phyloP scores from a whole-genome alignment of 2,797 vertebrate genomes.

The Halcyon leucocephala region DNA sequence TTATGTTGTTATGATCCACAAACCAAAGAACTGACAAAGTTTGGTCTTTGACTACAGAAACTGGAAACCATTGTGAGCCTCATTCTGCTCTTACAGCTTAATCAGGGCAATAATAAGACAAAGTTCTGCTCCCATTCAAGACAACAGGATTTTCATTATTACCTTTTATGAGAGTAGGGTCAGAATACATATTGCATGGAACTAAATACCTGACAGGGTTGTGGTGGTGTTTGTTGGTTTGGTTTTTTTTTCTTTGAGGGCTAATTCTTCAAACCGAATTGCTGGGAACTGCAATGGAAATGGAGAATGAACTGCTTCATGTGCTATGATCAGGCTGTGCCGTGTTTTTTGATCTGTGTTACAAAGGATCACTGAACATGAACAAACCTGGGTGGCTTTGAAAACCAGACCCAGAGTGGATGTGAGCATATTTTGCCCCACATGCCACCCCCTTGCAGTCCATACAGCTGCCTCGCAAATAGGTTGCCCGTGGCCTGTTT shows the following conservation, averaged over 20 bases:
- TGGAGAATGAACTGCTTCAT: neutral
- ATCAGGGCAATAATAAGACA: neutral
- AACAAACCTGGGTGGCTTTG: conserved; percentile 27
- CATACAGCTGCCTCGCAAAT: conserved; percentile 11
- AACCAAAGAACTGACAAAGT: conserved; percentile 21
- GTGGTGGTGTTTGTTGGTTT: neutral
- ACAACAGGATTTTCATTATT: neutral
- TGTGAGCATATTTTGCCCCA: conserved; percentile 17
- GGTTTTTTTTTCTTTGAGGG: neutral
- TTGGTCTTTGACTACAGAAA: neutral
- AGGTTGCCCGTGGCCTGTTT: neutral
- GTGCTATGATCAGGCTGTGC: neutral
- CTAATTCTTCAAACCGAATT: neutral
- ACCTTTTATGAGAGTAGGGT: neutral
- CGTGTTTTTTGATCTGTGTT: conserved; percentile 24
- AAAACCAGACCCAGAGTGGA: neutral
- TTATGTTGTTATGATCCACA: neutral
- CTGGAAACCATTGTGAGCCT: neutral
- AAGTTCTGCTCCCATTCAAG: neutral
- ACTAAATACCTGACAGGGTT: neutral
- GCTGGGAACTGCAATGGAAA: neutral
- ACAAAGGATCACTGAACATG: conserved; percentile 8
- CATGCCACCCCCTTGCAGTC: conserved; percentile 9
- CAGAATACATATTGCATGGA: neutral
- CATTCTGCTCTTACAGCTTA: neutral